A percentile compares a stretch with the other conserved stretches of the same genome.
Conservation (phyloP, 2,888 invertebrate genomes). For the Ferdinandea cuprea region DNA sequence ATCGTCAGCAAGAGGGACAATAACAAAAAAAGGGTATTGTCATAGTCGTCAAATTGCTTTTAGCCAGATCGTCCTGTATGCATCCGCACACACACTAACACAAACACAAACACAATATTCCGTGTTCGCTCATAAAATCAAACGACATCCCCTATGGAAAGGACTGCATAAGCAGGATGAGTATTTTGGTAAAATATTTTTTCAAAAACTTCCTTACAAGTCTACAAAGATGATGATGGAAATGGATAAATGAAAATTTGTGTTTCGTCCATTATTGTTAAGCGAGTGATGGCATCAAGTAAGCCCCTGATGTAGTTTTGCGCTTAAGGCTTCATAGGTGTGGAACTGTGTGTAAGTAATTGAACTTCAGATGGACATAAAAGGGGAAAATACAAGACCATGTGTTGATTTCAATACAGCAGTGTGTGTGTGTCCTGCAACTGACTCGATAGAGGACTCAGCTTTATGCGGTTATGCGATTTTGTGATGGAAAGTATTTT, state of each 20-base stretch:
- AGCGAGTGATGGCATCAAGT: too few species aligned
- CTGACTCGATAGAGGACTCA: too few species aligned
- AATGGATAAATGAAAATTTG: not conserved
- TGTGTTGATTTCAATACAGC: too few species aligned
- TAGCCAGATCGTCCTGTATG: conserved; percentile 38
- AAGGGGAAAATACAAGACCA: too few species aligned
- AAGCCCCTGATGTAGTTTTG: too few species aligned
- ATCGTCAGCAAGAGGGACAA: conserved; percentile 45
- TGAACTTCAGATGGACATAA: too few species aligned
- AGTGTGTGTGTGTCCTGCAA: too few species aligned
- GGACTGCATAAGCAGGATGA: not conserved
- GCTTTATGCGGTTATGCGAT: too few species aligned
- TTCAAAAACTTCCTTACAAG: not conserved
- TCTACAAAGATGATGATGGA: not conserved
- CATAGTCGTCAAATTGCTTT: conserved; percentile 69
- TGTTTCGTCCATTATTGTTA: too few species aligned
- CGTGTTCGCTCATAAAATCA: conserved; percentile 14
- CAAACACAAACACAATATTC: conserved; percentile 9
- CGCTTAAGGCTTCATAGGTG: too few species aligned
- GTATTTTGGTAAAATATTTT: not conserved
- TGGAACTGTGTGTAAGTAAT: too few species aligned
- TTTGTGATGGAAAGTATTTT: too few species aligned
- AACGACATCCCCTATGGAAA: conserved; percentile 17
- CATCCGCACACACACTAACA: not conserved
- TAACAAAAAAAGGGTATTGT: conserved; percentile 58